Evolutionary conservation across 2,888 invertebrate genomes (phyloP).

Genomic region (Rotaria macrura): DNA sequence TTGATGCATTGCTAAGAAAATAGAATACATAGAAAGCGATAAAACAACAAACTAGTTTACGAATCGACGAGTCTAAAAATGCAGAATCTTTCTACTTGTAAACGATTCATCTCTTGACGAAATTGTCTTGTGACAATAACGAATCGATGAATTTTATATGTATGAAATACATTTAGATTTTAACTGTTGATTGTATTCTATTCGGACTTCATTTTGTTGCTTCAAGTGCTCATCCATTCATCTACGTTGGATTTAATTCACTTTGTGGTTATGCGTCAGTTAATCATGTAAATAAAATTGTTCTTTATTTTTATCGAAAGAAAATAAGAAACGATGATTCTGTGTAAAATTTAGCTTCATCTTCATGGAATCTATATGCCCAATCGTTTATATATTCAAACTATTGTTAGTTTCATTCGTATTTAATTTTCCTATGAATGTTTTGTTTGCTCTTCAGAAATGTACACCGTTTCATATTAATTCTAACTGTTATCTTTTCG

Average conservation of each 20-base stretch:
- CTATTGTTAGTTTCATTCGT: neutral
- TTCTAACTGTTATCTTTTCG: neutral
- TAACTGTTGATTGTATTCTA: neutral
- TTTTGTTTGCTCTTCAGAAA: neutral
- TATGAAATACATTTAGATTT: neutral
- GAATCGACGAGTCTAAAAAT: no score
- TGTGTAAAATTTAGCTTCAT: neutral
- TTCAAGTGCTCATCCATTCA: conserved; percentile 16
- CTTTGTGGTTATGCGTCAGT: conserved; percentile 6
- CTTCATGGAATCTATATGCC: neutral
- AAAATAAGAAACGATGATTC: neutral
- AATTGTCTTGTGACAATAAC: no score
- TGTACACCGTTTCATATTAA: neutral
- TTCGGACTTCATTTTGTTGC: neutral
- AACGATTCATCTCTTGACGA: no score
- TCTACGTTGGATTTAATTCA: neutral
- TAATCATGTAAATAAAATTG: neutral
- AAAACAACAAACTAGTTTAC: no score
- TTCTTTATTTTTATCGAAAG: neutral
- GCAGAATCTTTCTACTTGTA: no score
- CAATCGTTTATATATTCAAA: neutral
- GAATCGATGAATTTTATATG: no score
- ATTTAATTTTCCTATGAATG: neutral
- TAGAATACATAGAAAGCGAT: no score
- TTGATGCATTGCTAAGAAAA: no score